These are phyloP conservation scores for Brenthis ino DNA, from an alignment of 2,888 invertebrate species.

Conservation along the genomic window DNA sequence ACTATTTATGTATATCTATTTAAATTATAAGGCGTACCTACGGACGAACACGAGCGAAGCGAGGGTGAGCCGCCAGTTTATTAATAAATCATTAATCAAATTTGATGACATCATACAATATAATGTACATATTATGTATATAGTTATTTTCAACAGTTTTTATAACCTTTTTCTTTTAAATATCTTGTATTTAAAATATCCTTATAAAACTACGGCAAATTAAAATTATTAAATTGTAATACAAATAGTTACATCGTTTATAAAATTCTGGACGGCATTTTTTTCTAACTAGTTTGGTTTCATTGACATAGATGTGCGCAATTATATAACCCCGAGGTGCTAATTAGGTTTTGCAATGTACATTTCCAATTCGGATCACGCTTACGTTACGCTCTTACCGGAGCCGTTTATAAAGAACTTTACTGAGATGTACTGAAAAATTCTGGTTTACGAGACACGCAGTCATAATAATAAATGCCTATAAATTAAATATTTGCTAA, in stretches of 20 bases:
- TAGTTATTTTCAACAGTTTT: no score
- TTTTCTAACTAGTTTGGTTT: slow-evolving; percentile 39
- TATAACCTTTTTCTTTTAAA: no score
- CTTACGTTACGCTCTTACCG: slow-evolving; percentile 40
- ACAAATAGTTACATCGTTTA: slow-evolving; percentile 18
- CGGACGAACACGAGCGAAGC: no score
- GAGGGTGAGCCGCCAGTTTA: no score
- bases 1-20: no score
- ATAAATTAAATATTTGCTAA: background rate
- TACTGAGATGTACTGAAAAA: slow-evolving; percentile 31
- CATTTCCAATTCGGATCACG: slow-evolving; percentile 41
- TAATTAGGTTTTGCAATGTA: slow-evolving; percentile 59
- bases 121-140: no score
- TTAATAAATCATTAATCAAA: no score
- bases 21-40: no score
- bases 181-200: background rate
- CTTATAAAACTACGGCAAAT: background rate
- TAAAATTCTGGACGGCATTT: slow-evolving; percentile 15
- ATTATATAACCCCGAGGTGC: slow-evolving; percentile 62
- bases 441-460: slow-evolving; percentile 21
- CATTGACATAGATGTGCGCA: slow-evolving; percentile 76
- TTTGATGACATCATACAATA: no score
- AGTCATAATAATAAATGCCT: slow-evolving; percentile 11
- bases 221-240: slow-evolving; percentile 16
- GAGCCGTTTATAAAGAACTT: slow-evolving; percentile 27